Percentiles rank a stretch among this genome's conserved stretches.
Evolutionary conservation across 2,888 invertebrate genomes (phyloP).

Genomic region (Callimorpha dominula): DNA sequence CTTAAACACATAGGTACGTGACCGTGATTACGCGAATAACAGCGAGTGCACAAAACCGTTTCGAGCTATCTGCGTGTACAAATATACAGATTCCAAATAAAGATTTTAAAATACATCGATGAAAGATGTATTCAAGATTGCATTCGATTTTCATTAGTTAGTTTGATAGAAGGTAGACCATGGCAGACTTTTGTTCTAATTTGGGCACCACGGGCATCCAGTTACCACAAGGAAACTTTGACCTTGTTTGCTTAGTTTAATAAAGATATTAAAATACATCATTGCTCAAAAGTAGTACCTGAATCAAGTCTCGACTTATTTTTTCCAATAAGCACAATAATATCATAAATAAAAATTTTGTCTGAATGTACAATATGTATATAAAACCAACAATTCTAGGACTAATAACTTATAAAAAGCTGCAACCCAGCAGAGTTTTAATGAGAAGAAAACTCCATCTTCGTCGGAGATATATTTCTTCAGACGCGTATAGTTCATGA

Average conservation of each 20-base stretch:
- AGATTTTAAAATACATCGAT: background rate
- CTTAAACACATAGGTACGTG: constrained; percentile 47
- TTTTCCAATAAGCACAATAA: background rate
- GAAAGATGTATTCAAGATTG: background rate
- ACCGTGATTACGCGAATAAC: constrained; percentile 40
- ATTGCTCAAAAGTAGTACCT: too few species aligned
- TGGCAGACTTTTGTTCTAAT: background rate
- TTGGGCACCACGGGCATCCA: background rate
- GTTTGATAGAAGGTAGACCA: too few species aligned
- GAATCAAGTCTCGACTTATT: too few species aligned
- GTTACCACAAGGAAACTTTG: background rate
- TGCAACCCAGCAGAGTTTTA: background rate
- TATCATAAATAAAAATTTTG: background rate
- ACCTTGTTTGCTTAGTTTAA: background rate
- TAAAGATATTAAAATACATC: background rate
- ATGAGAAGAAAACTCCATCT: background rate
- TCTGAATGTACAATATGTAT: background rate
- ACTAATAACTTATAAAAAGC: background rate
- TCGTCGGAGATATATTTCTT: background rate
- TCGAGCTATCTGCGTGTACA: background rate
- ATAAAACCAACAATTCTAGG: background rate
- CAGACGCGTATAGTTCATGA: too few species aligned
- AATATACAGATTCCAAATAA: background rate
- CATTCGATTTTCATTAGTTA: background rate
- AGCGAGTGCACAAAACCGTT: background rate